Evolutionary conservation across 2,113 vertebrate genomes (phyloP).

Genomic region (Bubo blakistoni): DNA sequence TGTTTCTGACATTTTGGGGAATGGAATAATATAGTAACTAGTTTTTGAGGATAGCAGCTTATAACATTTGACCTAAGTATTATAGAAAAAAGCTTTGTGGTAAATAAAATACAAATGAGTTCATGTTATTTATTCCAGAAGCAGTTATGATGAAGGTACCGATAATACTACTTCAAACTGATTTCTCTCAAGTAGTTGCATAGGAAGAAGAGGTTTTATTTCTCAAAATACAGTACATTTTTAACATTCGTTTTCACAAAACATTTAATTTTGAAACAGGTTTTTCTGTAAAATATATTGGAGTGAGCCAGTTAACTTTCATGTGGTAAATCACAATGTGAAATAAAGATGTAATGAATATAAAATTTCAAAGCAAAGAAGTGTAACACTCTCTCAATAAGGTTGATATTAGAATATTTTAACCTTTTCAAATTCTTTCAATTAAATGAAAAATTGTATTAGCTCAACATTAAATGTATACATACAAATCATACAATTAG

Average conservation of each 20-base stretch:
- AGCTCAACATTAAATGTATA: neutral
- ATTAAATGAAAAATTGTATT: neutral
- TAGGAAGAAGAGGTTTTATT: neutral
- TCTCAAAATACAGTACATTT: neutral
- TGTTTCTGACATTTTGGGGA: neutral
- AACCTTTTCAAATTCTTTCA: neutral
- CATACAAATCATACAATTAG: neutral
- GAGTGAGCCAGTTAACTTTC: neutral
- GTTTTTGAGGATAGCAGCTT: neutral
- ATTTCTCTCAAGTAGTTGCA: neutral
- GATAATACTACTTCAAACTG: neutral
- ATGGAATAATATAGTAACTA: neutral
- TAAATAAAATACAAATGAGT: neutral
- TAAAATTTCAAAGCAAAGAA: neutral
- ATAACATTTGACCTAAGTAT: neutral
- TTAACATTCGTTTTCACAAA: neutral
- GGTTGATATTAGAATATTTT: neutral
- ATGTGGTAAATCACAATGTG: neutral
- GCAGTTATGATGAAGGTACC: neutral
- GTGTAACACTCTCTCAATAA: neutral
- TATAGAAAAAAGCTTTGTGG: neutral
- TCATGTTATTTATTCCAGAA: neutral
- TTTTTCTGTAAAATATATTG: neutral
- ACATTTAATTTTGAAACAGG: neutral
- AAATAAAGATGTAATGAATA: neutral